These are phyloP conservation scores for Tapera naevia DNA, from an alignment of 2,797 vertebrate genomes.

Conservation along the genomic window DNA sequence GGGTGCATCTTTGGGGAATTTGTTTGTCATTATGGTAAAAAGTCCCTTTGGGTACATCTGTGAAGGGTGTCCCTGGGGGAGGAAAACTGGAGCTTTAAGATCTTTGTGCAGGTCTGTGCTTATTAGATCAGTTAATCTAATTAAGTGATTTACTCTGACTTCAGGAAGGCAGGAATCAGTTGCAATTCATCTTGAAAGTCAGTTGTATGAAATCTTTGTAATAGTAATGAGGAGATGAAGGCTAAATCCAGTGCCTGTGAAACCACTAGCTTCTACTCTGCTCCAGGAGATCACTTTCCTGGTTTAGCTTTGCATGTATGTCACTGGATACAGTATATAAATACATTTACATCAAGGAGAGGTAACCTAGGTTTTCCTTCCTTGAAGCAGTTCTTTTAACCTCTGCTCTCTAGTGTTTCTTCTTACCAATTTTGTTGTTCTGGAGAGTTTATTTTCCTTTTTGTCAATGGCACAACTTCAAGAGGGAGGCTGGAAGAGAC, in stretches of 20 bases:
- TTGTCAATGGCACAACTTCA: background rate
- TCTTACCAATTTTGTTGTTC: background rate
- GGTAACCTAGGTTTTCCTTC: background rate
- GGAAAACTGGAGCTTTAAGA: background rate
- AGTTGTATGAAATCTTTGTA: background rate
- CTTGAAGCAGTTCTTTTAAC: background rate
- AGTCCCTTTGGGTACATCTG: background rate
- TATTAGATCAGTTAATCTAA: conserved; percentile 59
- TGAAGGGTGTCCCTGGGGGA: background rate
- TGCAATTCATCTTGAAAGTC: background rate
- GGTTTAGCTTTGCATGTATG: background rate
- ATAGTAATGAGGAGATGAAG: background rate
- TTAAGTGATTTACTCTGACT: conserved; percentile 43
- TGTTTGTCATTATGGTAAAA: background rate
- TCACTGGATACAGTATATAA: background rate
- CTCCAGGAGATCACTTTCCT: background rate
- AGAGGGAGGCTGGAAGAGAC: background rate
- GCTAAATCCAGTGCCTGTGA: background rate
- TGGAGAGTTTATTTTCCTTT: background rate
- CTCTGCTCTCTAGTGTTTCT: background rate
- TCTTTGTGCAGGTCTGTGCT: background rate
- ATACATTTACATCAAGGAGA: background rate
- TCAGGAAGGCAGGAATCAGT: background rate
- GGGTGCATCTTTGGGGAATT: background rate
- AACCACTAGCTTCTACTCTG: background rate